Evolutionary conservation across 1,140 invertebrate genomes (phyloP).

Genomic region (Bombyx mori): ASM3026992v2 NC_085119.1:983001-983500

Average conservation of each 20-base stretch:
- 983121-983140: slow-evolving; percentile 79
- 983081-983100: slow-evolving; percentile 89
- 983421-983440: slow-evolving; percentile 98
- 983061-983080: slow-evolving; percentile 31
- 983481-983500: background rate
- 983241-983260: background rate
- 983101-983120: slow-evolving; percentile 84
- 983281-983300: background rate
- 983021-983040: slow-evolving; percentile 14
- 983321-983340: slow-evolving; percentile 81
- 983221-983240: slow-evolving; percentile 54
- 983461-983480: slow-evolving; percentile 74
- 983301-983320: slow-evolving; percentile 75
- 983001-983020: background rate
- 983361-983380: slow-evolving; percentile 70
- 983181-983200: slow-evolving; percentile 87
- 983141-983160: slow-evolving; percentile 75
- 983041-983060: slow-evolving; percentile 22
- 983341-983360: slow-evolving; percentile 73
- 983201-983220: slow-evolving; percentile 96
- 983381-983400: slow-evolving; percentile 92
- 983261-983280: background rate
- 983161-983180: slow-evolving; percentile 76
- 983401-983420: slow-evolving; percentile 91
- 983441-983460: slow-evolving; percentile 76